These are phyloP conservation scores for Drosophila nannoptera DNA, from an alignment of 1,140 invertebrate genomes.

Conservation along the genomic window DNA sequence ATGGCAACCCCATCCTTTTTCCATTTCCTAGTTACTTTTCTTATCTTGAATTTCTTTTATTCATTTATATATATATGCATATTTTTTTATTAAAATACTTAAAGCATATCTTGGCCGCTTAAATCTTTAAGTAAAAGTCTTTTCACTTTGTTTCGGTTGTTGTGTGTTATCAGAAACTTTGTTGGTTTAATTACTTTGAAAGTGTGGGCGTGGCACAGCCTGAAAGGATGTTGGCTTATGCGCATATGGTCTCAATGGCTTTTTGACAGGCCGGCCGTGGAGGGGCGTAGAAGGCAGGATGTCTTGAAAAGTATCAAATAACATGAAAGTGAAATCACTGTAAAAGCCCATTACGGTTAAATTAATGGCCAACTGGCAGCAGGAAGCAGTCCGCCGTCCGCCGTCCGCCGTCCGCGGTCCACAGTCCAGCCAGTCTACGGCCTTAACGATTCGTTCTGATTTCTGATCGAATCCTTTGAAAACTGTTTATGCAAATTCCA, in stretches of 20 bases:
- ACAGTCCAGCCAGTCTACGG: background rate
- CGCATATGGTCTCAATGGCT: conserved; percentile 73
- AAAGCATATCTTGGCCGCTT: conserved; percentile 8
- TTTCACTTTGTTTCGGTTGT: conserved; percentile 9
- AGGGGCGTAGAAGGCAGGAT: background rate
- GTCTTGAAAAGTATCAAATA: conserved; percentile 64
- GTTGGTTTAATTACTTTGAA: conserved; percentile 68
- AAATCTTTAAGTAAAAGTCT: conserved; percentile 4
- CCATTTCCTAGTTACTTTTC: background rate
- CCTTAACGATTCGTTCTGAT: background rate
- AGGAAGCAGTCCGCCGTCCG: too few species aligned
- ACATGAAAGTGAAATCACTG: conserved; percentile 69
- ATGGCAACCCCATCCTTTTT: background rate
- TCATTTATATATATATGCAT: background rate
- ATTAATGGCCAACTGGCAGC: conserved; percentile 60
- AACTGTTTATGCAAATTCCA: conserved; percentile 63
- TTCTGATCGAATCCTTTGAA: conserved; percentile 50
- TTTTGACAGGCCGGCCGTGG: conserved; percentile 1
- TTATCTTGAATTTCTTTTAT: background rate
- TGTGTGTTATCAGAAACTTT: conserved; percentile 71
- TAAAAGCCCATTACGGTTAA: conserved; percentile 71
- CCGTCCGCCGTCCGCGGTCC: conserved; percentile 1
- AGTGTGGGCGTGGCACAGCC: conserved; percentile 29
- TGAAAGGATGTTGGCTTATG: conserved; percentile 48
- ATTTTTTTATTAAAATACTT: background rate